A percentile compares a stretch with the other conserved stretches of the same genome.
Evolutionary conservation across 1,140 invertebrate genomes (phyloP).

Genomic region (Neodiprion lecontei): DNA sequence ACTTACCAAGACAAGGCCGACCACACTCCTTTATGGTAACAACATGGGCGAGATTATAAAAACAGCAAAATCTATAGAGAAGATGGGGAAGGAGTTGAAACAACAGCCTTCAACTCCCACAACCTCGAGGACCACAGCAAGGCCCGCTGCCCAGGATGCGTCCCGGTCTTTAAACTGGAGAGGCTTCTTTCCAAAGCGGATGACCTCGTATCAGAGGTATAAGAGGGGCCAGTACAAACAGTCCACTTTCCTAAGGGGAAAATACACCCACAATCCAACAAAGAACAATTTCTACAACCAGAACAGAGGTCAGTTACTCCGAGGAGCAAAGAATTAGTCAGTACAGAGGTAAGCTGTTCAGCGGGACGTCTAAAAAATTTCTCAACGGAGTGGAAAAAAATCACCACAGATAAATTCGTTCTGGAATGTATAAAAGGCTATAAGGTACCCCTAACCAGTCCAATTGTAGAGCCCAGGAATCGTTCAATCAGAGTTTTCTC

Average conservation of each 20-base stretch:
- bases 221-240: conserved; percentile 1
- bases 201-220: conserved; percentile 14
- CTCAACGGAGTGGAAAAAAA: background rate
- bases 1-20: conserved; percentile 3
- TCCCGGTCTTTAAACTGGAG: conserved; percentile 19
- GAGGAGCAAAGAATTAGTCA: conserved; percentile 1
- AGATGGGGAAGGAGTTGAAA: conserved; percentile 19
- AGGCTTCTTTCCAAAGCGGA: conserved; percentile 16
- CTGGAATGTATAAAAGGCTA: conserved; percentile 10
- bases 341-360: conserved; percentile 6
- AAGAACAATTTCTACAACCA: background rate
- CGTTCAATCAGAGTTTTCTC: background rate
- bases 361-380: conserved; percentile 19
- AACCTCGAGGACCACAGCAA: background rate
- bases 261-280: background rate
- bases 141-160: background rate
- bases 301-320: background rate
- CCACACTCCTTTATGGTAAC: background rate
- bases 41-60: conserved; percentile 15
- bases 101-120: conserved; percentile 1
- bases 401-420: conserved; percentile 4
- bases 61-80: conserved; percentile 10
- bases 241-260: conserved; percentile 4
- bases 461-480: background rate
- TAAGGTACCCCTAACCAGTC: conserved; percentile 4